Percentiles rank a stretch among this genome's conserved stretches.
Evolutionary conservation across 2,797 vertebrate genomes (phyloP).

Genomic region (Synanceia verrucosa): DNA sequence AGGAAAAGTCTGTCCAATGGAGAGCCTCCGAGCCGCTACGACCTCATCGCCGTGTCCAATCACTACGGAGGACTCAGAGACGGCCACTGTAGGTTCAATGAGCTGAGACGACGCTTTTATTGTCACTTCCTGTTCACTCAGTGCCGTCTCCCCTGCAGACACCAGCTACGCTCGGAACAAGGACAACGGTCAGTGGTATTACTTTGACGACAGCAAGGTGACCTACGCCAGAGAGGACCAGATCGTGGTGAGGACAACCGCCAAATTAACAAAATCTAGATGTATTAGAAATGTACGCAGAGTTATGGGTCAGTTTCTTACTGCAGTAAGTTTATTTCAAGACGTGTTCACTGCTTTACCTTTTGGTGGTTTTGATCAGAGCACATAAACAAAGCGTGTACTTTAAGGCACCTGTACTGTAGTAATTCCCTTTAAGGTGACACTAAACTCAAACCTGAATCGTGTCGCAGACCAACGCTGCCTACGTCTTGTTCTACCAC

Average conservation of each 20-base stretch:
- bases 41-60: conserved; percentile 92
- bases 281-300: no score
- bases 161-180: conserved; percentile 90
- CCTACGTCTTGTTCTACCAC: conserved; percentile 91
- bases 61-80: conserved; percentile 90
- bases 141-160: conserved; percentile 71
- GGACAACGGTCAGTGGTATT: conserved; percentile 90
- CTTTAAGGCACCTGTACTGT: background rate
- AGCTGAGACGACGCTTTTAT: background rate
- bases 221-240: conserved; percentile 86
- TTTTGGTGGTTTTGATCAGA: no score
- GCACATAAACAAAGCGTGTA: no score
- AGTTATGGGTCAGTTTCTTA: no score
- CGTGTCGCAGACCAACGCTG: conserved; percentile 87
- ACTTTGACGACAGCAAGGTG: conserved; percentile 92
- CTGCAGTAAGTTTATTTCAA: no score
- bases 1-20: conserved; percentile 77
- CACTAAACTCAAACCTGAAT: background rate
- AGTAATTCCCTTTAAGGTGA: background rate
- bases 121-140: background rate
- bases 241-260: conserved; percentile 84
- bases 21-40: conserved; percentile 86
- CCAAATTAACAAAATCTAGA: no score
- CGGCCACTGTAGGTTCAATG: conserved; percentile 85
- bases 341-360: no score